Evolutionary conservation across 92 coral and sea anemone genomes (phyloP).

Genomic region (Meandrina meandrites): DNA sequence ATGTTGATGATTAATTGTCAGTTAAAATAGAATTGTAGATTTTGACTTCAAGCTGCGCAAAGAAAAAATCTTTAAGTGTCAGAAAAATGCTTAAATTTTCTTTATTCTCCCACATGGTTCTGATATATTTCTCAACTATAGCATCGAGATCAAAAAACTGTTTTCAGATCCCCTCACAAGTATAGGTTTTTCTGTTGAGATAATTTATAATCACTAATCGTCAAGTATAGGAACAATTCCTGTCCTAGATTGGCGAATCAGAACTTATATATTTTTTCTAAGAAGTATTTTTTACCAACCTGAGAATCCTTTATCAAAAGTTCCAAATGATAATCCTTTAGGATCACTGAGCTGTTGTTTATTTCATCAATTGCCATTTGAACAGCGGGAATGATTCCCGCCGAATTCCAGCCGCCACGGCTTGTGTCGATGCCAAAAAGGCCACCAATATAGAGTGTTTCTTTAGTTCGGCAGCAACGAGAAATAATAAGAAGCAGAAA

Average conservation of each 20-base stretch:
- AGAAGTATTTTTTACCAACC: conserved; percentile 27
- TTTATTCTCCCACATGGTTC: neutral
- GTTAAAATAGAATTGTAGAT: neutral
- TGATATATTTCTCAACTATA: neutral
- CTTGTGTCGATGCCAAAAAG: conserved; percentile 71
- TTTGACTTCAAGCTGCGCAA: neutral
- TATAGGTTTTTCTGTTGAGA: neutral
- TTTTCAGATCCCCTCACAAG: neutral
- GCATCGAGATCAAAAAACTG: neutral
- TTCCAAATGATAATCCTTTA: conserved; percentile 56
- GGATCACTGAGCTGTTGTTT: conserved; percentile 55
- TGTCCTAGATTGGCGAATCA: neutral
- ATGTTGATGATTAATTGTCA: no score
- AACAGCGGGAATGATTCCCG: conserved; percentile 73
- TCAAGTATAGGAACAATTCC: neutral
- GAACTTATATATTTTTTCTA: neutral
- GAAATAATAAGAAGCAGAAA: conserved; percentile 11
- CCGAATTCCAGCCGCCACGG: conserved; percentile 80
- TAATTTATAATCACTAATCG: neutral
- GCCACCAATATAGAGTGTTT: conserved; percentile 64
- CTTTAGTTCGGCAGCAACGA: conserved; percentile 22
- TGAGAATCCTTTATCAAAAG: conserved; percentile 69
- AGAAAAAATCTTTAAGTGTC: neutral
- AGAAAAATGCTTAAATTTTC: neutral
- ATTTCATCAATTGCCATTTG: conserved; percentile 78